Evolutionary conservation across 2,797 vertebrate species (phyloP).

Genomic region (Philypnodon macrostomus): DNA sequence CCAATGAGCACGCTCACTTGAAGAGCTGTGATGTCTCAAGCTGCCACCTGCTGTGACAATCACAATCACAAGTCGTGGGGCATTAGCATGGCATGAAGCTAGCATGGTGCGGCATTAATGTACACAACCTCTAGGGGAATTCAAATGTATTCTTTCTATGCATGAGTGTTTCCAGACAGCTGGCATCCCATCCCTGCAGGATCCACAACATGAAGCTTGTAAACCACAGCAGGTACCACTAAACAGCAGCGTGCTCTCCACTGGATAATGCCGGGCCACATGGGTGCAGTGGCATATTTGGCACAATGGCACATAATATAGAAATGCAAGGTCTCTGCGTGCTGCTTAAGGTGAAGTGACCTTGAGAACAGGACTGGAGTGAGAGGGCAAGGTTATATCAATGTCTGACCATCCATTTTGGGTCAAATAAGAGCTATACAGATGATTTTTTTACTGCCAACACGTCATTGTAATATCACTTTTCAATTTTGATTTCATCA

Average conservation of each 20-base stretch:
- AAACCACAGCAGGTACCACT: constrained; percentile 40
- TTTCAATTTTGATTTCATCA: no score
- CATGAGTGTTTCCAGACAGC: constrained; percentile 36
- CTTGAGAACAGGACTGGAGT: neutral
- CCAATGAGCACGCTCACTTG: constrained; percentile 40
- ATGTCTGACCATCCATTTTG: no score
- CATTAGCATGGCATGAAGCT: constrained; percentile 32
- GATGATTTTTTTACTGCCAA: no score
- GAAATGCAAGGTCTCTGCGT: constrained; percentile 21
- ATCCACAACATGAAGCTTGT: constrained; percentile 44
- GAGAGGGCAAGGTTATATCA: neutral
- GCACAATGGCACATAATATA: constrained; percentile 17
- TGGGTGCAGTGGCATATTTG: constrained; percentile 31
- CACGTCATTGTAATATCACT: no score
- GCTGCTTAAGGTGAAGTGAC: constrained; percentile 11
- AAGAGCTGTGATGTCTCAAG: constrained; percentile 48
- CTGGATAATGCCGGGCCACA: constrained; percentile 36
- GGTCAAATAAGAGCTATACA: no score
- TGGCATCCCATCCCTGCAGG: constrained; percentile 35
- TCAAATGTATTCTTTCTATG: constrained; percentile 1
- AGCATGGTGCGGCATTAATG: constrained; percentile 32
- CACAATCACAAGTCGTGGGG: constrained; percentile 33
- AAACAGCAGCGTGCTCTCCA: constrained; percentile 23
- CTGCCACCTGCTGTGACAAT: constrained; percentile 51
- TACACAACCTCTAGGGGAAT: constrained; percentile 18